These are phyloP conservation scores for Chondrosia reniformis DNA, from an alignment of 37 sponge, comb jelly and placozoan genomes.

Conservation along the genomic window DNA sequence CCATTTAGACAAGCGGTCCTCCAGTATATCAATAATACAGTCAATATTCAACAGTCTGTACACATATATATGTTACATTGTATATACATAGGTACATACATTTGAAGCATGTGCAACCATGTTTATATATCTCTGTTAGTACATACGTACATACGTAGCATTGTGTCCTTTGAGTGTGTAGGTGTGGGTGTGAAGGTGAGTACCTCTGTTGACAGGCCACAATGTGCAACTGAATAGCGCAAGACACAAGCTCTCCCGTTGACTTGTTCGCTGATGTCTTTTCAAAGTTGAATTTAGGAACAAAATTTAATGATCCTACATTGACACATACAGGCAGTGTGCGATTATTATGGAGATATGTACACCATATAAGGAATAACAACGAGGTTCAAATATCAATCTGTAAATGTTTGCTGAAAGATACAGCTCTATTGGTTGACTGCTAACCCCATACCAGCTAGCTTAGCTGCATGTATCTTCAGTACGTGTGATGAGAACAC, in stretches of 20 bases:
- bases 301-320: too few relatives aligned
- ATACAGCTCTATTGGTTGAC: neutral
- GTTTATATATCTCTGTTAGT: neutral
- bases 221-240: slow-evolving; percentile 4
- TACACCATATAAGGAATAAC: too few relatives aligned
- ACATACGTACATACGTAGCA: neutral
- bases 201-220: slow-evolving; percentile 13
- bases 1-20: too few relatives aligned
- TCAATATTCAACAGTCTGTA: too few relatives aligned
- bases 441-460: slow-evolving; percentile 23
- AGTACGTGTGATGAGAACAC: slow-evolving; percentile 56
- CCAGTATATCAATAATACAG: too few relatives aligned
- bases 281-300: too few relatives aligned
- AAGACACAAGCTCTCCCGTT: neutral
- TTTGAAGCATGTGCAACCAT: neutral
- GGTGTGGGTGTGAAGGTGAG: neutral
- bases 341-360: too few relatives aligned
- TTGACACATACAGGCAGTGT: too few relatives aligned
- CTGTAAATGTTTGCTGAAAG: neutral
- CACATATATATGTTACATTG: neutral
- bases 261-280: slow-evolving; percentile 11
- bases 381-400: neutral
- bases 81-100: neutral
- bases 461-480: neutral
- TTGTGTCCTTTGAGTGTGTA: neutral